These are phyloP conservation scores for Poicephalus meyeri DNA, from an alignment of 2,113 vertebrate species.

Conservation along the genomic window DNA sequence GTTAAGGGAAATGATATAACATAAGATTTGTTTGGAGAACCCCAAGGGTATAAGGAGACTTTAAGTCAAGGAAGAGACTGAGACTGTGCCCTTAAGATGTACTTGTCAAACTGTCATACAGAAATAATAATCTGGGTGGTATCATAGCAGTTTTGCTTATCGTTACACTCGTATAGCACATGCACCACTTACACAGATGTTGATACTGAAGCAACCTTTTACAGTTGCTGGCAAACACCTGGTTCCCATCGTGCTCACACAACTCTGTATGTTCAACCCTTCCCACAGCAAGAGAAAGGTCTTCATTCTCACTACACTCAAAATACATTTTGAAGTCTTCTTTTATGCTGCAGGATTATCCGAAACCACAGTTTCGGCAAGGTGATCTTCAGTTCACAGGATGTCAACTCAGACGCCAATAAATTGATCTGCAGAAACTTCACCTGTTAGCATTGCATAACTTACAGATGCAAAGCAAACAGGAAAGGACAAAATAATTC, in stretches of 20 bases:
- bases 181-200: fast-evolving
- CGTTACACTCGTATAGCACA: background rate
- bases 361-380: background rate
- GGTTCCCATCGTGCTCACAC: background rate
- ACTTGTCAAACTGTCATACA: background rate
- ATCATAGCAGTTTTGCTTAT: background rate
- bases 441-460: background rate
- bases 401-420: background rate
- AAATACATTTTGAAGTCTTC: background rate
- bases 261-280: background rate
- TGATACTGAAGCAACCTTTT: background rate
- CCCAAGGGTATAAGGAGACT: background rate
- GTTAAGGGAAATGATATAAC: background rate
- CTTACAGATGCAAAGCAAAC: background rate
- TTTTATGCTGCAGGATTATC: background rate
- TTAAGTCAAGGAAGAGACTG: background rate
- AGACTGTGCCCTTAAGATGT: background rate
- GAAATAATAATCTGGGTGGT: background rate
- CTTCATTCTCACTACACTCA: background rate
- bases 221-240: background rate
- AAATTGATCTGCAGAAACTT: background rate
- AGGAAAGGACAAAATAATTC: background rate
- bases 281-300: background rate
- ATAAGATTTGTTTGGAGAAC: background rate
- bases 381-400: background rate